phyloP scores from a whole-genome alignment of 2,888 invertebrate species.

The Amblyjoppa fuscipennis region DNA sequence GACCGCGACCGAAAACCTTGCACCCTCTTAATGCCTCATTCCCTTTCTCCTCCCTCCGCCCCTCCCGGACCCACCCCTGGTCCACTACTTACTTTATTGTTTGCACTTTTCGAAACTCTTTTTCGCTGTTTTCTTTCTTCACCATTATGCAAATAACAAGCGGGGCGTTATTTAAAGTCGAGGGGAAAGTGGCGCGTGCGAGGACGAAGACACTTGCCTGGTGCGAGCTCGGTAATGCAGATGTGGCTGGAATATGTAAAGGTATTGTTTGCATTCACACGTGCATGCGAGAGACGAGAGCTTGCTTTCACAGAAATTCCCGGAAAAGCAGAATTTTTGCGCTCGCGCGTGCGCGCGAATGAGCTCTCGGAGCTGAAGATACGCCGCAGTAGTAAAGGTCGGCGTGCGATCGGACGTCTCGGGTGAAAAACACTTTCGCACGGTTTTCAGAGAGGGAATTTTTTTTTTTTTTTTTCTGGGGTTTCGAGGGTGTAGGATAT shows the following conservation, averaged over 20 bases:
- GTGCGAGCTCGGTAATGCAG: constrained; percentile 60
- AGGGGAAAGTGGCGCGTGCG: constrained; percentile 22
- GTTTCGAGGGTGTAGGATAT: not conserved
- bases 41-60: constrained; percentile 27
- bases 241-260: constrained; percentile 40
- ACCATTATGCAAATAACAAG: constrained; percentile 71
- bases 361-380: not conserved
- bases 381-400: constrained; percentile 34
- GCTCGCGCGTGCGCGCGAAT: not conserved
- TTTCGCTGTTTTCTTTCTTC: constrained; percentile 46
- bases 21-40: constrained; percentile 25
- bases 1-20: constrained; percentile 16
- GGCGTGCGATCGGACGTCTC: constrained; percentile 26
- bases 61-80: constrained; percentile 7
- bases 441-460: not conserved
- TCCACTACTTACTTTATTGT: constrained; percentile 69
- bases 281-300: not conserved
- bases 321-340: constrained; percentile 13
- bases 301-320: not conserved
- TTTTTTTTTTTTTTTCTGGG: not conserved
- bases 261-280: constrained; percentile 24
- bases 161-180: constrained; percentile 69
- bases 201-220: constrained; percentile 27
- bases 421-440: not conserved
- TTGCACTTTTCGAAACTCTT: constrained; percentile 63